Evolutionary conservation across 2,113 vertebrate genomes (phyloP), one percentile per base, ranked within the genome.

Genomic region (Labeo rohita): DNA sequence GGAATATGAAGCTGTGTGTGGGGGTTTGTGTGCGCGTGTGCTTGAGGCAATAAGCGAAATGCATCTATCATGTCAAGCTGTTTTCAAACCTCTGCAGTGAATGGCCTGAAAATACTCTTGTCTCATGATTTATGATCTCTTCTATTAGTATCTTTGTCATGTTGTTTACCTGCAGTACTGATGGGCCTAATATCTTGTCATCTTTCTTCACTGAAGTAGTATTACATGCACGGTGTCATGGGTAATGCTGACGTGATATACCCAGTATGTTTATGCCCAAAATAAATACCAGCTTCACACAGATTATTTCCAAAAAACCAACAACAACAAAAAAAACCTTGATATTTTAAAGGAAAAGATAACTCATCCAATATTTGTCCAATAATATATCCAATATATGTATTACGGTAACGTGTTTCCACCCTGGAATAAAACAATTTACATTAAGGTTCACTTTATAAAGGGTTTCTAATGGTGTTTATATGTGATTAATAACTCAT

Each of bases 1-100:
- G 45, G 61, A 87, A 86, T 15, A 45, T 47, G 43, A 80, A 85
- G 23, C 74, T 39, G 66, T 81, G 80, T 47, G 45, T 45, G 85
- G 70, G 66, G 85, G 77, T 79, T 85, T 87, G 61, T 81, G 15
- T 72, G 11, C 52, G 63, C 4, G 52, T 79, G 54, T 10, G 81
- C 81, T 83, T 28, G 16, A 59, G 81, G 81, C 81, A 23, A 73
- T 54, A 73, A 74, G 21, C 39, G 76, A 86, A 87, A 70, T 50
- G 36, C 68, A 87, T 66, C 61, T 36, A 73, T 84, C 68, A 84
- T 59, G 50, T 18, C 68, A 70, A 21, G 68, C 82, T 84, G 82
- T 54, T 84, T 59, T 50, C 16, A 43, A 84, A 50, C 6, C 50
- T 56, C 28, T 56, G 49, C 65, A 50, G 15, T 9, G 50, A 68